phyloP scores from a whole-genome alignment of 1,140 invertebrate genomes.

The Scaptodrosophila lebanonensis region DNA sequence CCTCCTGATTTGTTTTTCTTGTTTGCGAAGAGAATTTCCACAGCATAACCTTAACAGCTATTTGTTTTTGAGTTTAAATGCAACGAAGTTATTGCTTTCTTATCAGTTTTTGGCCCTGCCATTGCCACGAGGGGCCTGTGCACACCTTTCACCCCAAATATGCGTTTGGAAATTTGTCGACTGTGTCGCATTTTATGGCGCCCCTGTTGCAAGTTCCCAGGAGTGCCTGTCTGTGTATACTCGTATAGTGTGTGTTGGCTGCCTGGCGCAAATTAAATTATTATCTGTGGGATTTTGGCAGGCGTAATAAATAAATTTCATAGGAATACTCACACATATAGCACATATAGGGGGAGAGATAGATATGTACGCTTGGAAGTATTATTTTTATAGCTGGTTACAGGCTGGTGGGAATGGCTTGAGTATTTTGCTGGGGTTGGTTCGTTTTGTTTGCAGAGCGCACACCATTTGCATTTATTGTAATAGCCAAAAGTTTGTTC shows the following conservation, averaged over 20 bases:
- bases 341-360: background rate
- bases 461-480: slow-evolving; percentile 62
- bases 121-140: too few species aligned
- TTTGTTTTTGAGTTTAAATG: background rate
- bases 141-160: too few species aligned
- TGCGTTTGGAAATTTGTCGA: slow-evolving; percentile 24
- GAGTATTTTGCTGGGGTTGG: slow-evolving; percentile 13
- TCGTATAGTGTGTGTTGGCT: background rate
- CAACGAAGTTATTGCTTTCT: slow-evolving; percentile 39
- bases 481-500: slow-evolving; percentile 60
- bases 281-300: slow-evolving; percentile 56
- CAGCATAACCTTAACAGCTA: too few species aligned
- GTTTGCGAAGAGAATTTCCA: too few species aligned
- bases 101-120: slow-evolving; percentile 28
- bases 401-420: slow-evolving; percentile 6
- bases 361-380: background rate
- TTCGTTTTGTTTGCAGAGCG: slow-evolving; percentile 12
- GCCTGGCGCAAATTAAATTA: slow-evolving; percentile 63
- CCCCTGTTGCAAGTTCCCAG: slow-evolving; percentile 21
- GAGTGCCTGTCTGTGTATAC: too few species aligned
- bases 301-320: slow-evolving; percentile 50
- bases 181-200: slow-evolving; percentile 51
- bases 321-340: too few species aligned
- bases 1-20: too few species aligned
- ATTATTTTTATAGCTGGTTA: slow-evolving; percentile 42